Percentiles rank a stretch among this genome's conserved stretches.
phyloP scores from a whole-genome alignment of 2,888 invertebrate genomes.

The Sinotaia quadrata region DNA sequence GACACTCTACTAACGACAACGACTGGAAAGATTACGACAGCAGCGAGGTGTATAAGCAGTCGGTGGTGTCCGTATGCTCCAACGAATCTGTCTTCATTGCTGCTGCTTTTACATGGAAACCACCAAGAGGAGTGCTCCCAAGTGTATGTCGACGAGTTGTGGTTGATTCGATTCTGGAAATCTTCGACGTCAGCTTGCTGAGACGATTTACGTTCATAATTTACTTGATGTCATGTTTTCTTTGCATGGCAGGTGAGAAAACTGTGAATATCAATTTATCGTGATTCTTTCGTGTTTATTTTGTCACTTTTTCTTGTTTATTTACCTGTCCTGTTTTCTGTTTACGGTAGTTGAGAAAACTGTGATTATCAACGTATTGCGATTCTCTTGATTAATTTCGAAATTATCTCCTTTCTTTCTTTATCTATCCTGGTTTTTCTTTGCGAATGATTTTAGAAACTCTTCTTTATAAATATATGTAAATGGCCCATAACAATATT shows the following conservation, averaged over 20 bases:
- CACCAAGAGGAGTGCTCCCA: neutral
- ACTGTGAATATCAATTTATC: too few species aligned
- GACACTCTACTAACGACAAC: slow-evolving; percentile 91
- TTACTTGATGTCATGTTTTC: slow-evolving; percentile 52
- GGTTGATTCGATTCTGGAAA: slow-evolving; percentile 8
- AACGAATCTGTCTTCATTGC: too few species aligned
- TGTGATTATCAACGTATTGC: too few species aligned
- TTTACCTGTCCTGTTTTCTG: neutral
- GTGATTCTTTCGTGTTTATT: too few species aligned
- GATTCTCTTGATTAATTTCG: too few species aligned
- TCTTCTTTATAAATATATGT: too few species aligned
- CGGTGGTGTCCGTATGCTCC: neutral
- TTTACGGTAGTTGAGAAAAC: neutral
- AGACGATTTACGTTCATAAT: slow-evolving; percentile 85
- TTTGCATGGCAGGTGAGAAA: slow-evolving; percentile 40
- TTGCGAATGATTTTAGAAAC: too few species aligned
- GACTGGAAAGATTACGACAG: slow-evolving; percentile 87
- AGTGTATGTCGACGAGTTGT: neutral
- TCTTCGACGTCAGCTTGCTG: slow-evolving; percentile 89
- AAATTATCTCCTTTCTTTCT: too few species aligned
- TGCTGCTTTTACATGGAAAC: neutral
- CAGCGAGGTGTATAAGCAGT: slow-evolving; percentile 17
- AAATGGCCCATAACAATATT: too few species aligned
- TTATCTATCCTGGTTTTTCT: too few species aligned
- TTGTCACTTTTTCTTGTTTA: neutral